These are phyloP conservation scores for Lasioglossum pauxillum DNA, from an alignment of 2,888 invertebrate genomes.

Conservation along the genomic window DNA sequence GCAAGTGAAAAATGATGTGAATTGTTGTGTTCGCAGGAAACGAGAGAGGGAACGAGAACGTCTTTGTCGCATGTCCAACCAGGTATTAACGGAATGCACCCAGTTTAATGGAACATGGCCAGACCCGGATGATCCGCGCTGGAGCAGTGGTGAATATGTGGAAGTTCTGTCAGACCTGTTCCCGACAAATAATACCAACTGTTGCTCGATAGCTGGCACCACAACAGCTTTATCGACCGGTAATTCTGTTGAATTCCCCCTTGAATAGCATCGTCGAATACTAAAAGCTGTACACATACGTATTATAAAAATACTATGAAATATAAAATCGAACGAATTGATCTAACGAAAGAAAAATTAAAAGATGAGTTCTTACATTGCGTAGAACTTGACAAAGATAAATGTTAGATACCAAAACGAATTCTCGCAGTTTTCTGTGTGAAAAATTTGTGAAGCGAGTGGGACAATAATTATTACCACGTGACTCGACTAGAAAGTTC, in stretches of 20 bases:
- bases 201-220: conserved; percentile 68
- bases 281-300: not conserved
- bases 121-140: conserved; percentile 81
- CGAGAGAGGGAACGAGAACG: conserved; percentile 90
- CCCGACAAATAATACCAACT: conserved; percentile 79
- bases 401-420: not conserved
- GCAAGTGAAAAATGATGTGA: not conserved
- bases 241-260: conserved; percentile 73
- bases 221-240: conserved; percentile 69
- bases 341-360: not conserved
- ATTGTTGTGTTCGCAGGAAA: conserved; percentile 86
- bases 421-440: not conserved
- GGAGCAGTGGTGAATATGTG: conserved; percentile 83
- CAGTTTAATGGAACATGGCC: conserved; percentile 85
- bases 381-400: not conserved
- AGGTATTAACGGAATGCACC: conserved; percentile 88
- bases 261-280: not conserved
- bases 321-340: not conserved
- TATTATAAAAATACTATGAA: not conserved
- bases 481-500: no score
- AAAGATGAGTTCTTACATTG: not conserved
- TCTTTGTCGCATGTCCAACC: conserved; percentile 89
- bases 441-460: not conserved
- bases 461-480: no score
- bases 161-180: conserved; percentile 82